Evolutionary conservation across 2,888 invertebrate species (phyloP).

Genomic region (Rhagonycha lutea): DNA sequence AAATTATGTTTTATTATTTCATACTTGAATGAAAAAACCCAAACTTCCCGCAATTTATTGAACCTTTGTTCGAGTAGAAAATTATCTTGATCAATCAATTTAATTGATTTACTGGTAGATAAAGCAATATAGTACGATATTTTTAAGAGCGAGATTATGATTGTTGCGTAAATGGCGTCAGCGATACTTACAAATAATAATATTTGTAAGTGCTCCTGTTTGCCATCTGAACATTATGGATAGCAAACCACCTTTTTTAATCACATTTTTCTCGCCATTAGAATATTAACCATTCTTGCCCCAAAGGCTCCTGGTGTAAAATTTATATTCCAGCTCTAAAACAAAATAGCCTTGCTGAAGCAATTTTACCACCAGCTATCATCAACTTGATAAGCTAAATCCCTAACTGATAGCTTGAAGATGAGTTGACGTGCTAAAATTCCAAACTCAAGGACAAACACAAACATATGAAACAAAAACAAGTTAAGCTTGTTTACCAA

Average conservation of each 20-base stretch:
- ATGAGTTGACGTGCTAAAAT: no score
- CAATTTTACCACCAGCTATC: no score
- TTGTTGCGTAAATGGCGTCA: background rate
- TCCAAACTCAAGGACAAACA: no score
- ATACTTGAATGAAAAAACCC: background rate
- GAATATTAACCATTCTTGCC: no score
- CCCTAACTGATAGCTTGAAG: no score
- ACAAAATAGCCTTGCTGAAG: no score
- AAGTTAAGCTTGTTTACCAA: no score
- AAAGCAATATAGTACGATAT: background rate
- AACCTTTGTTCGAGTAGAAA: background rate
- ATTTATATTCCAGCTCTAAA: no score
- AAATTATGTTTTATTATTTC: background rate
- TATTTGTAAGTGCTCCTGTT: background rate
- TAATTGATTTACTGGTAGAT: background rate
- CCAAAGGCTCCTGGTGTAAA: no score
- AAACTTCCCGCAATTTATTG: background rate
- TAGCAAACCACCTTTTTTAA: background rate
- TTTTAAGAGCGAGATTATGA: background rate
- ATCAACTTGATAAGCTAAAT: no score
- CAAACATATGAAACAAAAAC: no score
- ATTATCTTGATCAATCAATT: background rate
- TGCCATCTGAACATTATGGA: background rate
- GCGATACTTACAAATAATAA: background rate
- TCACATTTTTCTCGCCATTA: background rate